A percentile compares a stretch with the other conserved stretches of the same genome.
These are phyloP conservation scores for Chymomyza amoena DNA, from an alignment of 2,888 invertebrate genomes.

Conservation along the genomic window DNA sequence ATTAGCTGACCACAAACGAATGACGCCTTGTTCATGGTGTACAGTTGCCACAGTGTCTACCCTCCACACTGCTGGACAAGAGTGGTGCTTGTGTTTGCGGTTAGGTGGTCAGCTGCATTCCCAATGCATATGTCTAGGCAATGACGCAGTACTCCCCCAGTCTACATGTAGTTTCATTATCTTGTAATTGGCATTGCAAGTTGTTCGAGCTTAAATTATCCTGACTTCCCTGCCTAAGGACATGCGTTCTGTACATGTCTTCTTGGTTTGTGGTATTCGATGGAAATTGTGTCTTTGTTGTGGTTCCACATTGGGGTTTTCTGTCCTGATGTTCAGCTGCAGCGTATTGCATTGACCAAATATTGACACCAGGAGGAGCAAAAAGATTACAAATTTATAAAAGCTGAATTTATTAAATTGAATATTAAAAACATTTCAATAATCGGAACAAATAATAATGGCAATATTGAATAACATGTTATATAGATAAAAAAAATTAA, in stretches of 20 bases:
- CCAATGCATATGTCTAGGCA: conserved; percentile 2
- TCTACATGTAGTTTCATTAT: background rate
- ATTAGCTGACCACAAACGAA: background rate
- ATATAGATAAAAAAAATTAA: too few relatives aligned
- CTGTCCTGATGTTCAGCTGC: background rate
- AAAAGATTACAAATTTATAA: too few relatives aligned
- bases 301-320: background rate
- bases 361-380: background rate
- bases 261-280: conserved; percentile 1
- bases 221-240: background rate
- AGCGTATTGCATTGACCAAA: background rate
- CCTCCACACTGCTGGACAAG: background rate
- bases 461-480: background rate
- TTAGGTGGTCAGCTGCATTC: conserved; percentile 31
- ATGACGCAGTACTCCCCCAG: background rate
- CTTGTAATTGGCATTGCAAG: background rate
- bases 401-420: background rate
- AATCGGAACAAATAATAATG: background rate
- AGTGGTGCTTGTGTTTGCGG: conserved; percentile 24
- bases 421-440: background rate
- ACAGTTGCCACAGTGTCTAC: background rate
- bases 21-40: background rate
- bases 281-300: background rate
- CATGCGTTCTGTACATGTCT: background rate
- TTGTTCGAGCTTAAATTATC: background rate